phyloP scores from a whole-genome alignment of 2,888 invertebrate species.

The Leptinotarsa haldemani region DNA sequence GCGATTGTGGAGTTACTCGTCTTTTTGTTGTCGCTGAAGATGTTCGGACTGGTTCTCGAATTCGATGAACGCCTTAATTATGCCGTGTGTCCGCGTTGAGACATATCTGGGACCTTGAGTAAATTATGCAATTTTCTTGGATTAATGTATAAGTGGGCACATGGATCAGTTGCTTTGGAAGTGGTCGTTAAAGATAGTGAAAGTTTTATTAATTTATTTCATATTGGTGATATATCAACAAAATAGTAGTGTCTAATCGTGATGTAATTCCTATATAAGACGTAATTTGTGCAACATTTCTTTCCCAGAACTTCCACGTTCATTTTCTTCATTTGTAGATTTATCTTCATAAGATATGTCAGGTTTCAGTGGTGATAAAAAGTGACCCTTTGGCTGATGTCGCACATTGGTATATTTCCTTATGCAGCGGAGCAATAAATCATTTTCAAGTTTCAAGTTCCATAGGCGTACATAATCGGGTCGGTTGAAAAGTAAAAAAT shows the following conservation, averaged over 20 bases:
- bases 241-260: not conserved
- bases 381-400: too few species aligned
- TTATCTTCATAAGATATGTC: too few species aligned
- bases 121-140: conserved; percentile 10
- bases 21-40: conserved; percentile 4
- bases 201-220: not conserved
- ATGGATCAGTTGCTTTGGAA: not conserved
- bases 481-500: too few species aligned
- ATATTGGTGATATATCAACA: not conserved
- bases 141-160: conserved; percentile 9
- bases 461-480: too few species aligned
- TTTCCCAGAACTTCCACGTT: too few species aligned
- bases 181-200: not conserved
- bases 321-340: too few species aligned
- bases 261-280: not conserved
- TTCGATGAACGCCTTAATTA: conserved; percentile 6
- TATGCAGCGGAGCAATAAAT: too few species aligned
- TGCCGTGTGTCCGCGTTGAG: conserved; percentile 5
- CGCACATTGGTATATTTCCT: too few species aligned
- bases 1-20: not conserved
- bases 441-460: too few species aligned
- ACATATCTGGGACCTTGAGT: conserved; percentile 10
- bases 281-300: too few species aligned
- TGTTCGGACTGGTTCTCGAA: conserved; percentile 12
- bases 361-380: too few species aligned